Conservation (phyloP, 2,888 invertebrate species). For the Auanema sp. region DNA sequence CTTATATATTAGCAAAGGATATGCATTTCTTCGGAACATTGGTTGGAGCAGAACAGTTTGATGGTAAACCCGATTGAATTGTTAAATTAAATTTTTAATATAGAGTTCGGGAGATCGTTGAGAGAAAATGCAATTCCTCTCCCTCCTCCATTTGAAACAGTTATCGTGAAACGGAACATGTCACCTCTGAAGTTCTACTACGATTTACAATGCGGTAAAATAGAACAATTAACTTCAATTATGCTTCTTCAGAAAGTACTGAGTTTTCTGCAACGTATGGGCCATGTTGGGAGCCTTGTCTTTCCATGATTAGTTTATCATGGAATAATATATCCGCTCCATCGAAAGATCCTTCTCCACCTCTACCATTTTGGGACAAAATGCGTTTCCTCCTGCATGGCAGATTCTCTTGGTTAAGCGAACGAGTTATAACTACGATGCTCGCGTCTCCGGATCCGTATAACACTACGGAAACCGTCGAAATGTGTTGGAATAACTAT, state of each 20-base stretch:
- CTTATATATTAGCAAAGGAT: slow-evolving; percentile 77
- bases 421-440: slow-evolving; percentile 78
- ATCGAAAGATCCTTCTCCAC: slow-evolving; percentile 88
- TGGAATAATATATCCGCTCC: slow-evolving; percentile 67
- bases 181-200: slow-evolving; percentile 94
- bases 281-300: slow-evolving; percentile 97
- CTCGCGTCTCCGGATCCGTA: slow-evolving; percentile 95
- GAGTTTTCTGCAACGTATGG: slow-evolving; percentile 90
- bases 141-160: slow-evolving; percentile 82
- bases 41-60: slow-evolving; percentile 78
- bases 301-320: slow-evolving; percentile 70
- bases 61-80: slow-evolving; percentile 27
- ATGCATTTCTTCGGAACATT: slow-evolving; percentile 86
- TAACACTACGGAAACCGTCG: slow-evolving; percentile 98
- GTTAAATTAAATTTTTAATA: too few species aligned
- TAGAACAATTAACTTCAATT: too few species aligned
- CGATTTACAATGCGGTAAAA: slow-evolving; percentile 81
- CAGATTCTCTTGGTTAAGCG: slow-evolving; percentile 82
- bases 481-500: slow-evolving; percentile 89
- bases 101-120: slow-evolving; percentile 44
- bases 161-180: slow-evolving; percentile 83
- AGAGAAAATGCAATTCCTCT: slow-evolving; percentile 72
- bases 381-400: slow-evolving; percentile 85
- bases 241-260: slow-evolving; percentile 64
- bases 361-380: slow-evolving; percentile 96